Evolutionary conservation across 2,797 vertebrate species (phyloP).

Genomic region (Hemitrygon akajei): DNA sequence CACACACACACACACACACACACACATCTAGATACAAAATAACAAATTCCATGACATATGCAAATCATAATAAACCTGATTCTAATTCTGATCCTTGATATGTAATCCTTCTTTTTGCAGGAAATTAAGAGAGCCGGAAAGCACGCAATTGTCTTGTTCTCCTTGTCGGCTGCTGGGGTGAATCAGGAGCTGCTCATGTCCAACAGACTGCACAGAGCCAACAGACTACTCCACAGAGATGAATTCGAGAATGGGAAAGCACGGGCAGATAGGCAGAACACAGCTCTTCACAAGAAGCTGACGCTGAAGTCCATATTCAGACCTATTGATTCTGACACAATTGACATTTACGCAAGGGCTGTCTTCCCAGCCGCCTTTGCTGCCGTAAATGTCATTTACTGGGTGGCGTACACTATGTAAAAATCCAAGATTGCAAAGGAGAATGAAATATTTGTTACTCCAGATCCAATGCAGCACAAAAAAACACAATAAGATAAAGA

Average conservation of each 20-base stretch:
- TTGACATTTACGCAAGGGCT: conserved; percentile 88
- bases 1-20: too few relatives aligned
- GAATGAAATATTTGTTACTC: too few relatives aligned
- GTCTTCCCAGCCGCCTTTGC: conserved; percentile 94
- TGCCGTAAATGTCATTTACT: conserved; percentile 93
- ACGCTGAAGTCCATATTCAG: conserved; percentile 80
- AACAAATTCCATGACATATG: too few relatives aligned
- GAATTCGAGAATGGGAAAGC: conserved; percentile 62
- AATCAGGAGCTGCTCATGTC: conserved; percentile 77
- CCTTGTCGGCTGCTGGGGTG: conserved; percentile 85
- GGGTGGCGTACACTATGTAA: conserved; percentile 94
- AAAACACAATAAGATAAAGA: too few relatives aligned
- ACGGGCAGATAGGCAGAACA: conserved; percentile 45
- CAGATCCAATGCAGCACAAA: too few relatives aligned
- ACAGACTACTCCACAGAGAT: conserved; percentile 62
- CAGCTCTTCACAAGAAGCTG: conserved; percentile 60
- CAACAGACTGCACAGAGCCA: conserved; percentile 63
- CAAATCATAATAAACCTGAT: too few relatives aligned
- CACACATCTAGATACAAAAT: too few relatives aligned
- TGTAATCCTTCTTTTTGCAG: conserved; percentile 53
- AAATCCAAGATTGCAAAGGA: too few relatives aligned
- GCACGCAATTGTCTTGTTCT: conserved; percentile 88
- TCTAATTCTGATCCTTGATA: too few relatives aligned
- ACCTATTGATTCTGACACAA: conserved; percentile 91
- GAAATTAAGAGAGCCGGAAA: conserved; percentile 82